These are phyloP conservation scores for Mesorhabditis sp. DNA, from an alignment of 2,888 invertebrate genomes.

Conservation along the genomic window DNA sequence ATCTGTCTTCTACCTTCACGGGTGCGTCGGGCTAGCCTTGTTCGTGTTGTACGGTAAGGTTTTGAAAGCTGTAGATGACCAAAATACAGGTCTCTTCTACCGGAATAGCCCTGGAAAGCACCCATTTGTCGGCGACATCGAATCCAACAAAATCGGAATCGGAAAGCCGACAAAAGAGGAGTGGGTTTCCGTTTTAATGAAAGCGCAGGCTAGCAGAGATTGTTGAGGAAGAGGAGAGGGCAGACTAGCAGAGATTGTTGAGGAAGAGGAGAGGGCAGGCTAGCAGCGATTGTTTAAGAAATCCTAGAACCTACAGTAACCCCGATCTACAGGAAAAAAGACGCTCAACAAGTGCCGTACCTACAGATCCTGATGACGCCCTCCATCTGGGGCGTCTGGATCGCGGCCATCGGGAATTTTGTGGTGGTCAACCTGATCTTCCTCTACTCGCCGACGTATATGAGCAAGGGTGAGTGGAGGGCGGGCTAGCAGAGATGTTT, in stretches of 20 bases:
- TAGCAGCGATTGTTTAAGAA: too few species aligned
- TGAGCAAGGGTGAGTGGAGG: conserved; percentile 11
- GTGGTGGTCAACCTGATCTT: conserved; percentile 44
- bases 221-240: too few species aligned
- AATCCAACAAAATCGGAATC: conserved; percentile 39
- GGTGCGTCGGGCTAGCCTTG: conserved; percentile 1
- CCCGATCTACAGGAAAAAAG: neutral
- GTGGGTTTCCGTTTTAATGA: conserved; percentile 6
- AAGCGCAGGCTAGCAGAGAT: too few species aligned
- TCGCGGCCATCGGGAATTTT: conserved; percentile 47
- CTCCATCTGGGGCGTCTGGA: conserved; percentile 49
- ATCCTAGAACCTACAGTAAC: too few species aligned
- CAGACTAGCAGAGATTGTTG: too few species aligned
- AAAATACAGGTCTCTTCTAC: conserved; percentile 26
- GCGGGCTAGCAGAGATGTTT: too few species aligned
- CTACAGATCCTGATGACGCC: conserved; percentile 31
- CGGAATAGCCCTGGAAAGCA: conserved; percentile 41
- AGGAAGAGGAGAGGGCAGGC: too few species aligned
- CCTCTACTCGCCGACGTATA: conserved; percentile 37
- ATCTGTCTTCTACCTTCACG: conserved; percentile 6
- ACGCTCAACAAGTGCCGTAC: neutral
- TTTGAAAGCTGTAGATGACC: neutral
- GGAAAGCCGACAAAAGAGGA: conserved; percentile 29
- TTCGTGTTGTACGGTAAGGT: neutral
- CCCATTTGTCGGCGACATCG: conserved; percentile 43